Base-by-base conservation (phyloP, 2,113 vertebrate genomes). In the Agelaius tricolor region DNA sequence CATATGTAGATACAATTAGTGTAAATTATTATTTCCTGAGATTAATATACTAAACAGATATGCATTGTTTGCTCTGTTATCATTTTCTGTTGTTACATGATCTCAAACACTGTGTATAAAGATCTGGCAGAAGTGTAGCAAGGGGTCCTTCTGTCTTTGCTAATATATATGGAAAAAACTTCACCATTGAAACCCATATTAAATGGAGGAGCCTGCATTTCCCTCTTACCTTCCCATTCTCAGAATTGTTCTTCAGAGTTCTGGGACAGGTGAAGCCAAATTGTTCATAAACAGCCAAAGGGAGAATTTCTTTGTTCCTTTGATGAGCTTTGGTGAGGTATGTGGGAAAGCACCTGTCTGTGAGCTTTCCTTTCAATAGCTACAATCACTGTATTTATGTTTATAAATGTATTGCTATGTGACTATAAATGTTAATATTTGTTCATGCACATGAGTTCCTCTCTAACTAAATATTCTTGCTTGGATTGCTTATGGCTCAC, bases 401-500 rank as follows among this genome's bases (percentile, higher is more conserved):
- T 37, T 79, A 26, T 65, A 43, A 85, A 69, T 41, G 4, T 57
- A 71, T 83, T 72, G 17, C 67, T 91, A 1, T 83, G 31, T 82
- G 59, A 67, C 49, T 74, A 12, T 37, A 90, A 72, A 41, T 51
- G 52, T 73, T 91, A 67, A 80, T 85, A 65, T 52, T 84, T 71
- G 62, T 79, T 59, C 24, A 22, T 39, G 31, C 20, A 52, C 35
- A 20, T n/a, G 59, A 61, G 26, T 80, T 93, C 76, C 19, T 74
- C 39, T 91, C 86, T 72, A 76, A 74, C 41, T 89, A 89, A 85
- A 80, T 92, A 58, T 59, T 71, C 74, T 66, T 67, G 21, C 67
- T 76, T 78, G 65, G 66, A 76, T 46, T 78, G 81, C 67, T 95
- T 66, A 39, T 76, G 86, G 91, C 69, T 96, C 63, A 81, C 54